Evolutionary conservation across 2,888 invertebrate species (phyloP), one percentile per base, ranked within the genome.

Genomic region (Muschampia plurimacula): DNA sequence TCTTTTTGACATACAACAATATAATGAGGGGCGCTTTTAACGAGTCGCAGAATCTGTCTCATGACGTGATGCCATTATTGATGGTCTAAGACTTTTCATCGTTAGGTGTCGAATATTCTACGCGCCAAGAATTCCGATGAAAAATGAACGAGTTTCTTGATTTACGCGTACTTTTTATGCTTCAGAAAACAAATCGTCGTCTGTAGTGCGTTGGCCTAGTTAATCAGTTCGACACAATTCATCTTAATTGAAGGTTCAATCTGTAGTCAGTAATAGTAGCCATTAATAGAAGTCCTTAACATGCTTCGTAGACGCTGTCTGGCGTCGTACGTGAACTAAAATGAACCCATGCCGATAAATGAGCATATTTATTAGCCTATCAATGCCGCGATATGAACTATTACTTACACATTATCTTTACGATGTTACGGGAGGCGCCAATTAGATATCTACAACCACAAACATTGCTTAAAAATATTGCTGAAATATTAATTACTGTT

Each of bases 1-100:
- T 81, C 71, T 79, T 81, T 84, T 84, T 84, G 84, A 84, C 84
- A 77, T 81, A 83, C 79, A 77, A 74, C 79, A 78, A 75, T 68
- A 74, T 76, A 79, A 76, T 79, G 79, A 80, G 79, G 79, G 57
- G 65, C 65, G 65, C n/a, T 65, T 73, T 67, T 70, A 59, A 73
- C 82, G 70, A 70, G 36, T 46, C 69, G 64, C 32, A 44, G 44
- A 32, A 57, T 57, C 69, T 70, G 69, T 64, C 28, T 15, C 41
- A 22, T 57, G 39, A 55, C 62, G 62, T 41, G 62, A 44, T 44
- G 22, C 57, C 57, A 57, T 69, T 69, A 70, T 65, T 65, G 70
- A 70, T 32, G 65, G 46, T 63, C 32, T 15, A 59, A 22, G 15
- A 36, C 59, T 41, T 41, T 65, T 70, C 49, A 70, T 71, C 65